Percentiles rank a stretch among this genome's conserved stretches.
These are phyloP conservation scores for Nemopilema nomurai DNA, from an alignment of 30 jellyfish, hydroid and myxozoan genomes.

Conservation along the genomic window DNA sequence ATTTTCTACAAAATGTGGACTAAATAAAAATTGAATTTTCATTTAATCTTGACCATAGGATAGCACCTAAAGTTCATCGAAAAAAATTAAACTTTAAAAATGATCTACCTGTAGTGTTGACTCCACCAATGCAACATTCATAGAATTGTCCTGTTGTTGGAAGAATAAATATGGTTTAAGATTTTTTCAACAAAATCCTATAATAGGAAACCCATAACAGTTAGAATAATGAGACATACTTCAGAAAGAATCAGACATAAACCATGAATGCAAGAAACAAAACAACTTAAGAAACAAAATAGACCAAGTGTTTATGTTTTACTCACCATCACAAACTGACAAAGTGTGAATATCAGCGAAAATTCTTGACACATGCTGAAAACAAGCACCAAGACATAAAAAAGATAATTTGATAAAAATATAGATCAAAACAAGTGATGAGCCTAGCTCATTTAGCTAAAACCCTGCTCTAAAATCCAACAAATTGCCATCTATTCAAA, in stretches of 20 bases:
- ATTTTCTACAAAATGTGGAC: no score
- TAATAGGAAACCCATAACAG: no score
- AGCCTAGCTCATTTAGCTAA: neutral
- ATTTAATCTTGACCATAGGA: no score
- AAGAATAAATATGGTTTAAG: neutral
- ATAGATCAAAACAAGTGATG: neutral
- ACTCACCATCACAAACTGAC: conserved; percentile 98
- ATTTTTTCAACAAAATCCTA: no score
- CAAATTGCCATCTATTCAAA: no score
- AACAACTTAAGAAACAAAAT: no score
- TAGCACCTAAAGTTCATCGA: neutral
- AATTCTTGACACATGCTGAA: conserved; percentile 98
- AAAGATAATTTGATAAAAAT: neutral
- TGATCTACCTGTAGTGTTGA: conserved; percentile 88
- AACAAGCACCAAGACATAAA: conserved; percentile 18
- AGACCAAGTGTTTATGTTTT: neutral
- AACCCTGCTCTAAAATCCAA: no score
- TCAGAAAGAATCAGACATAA: neutral
- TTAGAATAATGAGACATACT: neutral
- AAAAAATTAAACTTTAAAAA: neutral
- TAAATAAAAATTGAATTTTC: no score
- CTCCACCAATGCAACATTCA: conserved; percentile 93
- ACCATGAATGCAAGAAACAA: neutral
- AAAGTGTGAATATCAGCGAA: conserved; percentile 86
- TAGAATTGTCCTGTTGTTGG: conserved; percentile 82